Evolutionary conservation across 64 coral and sea anemone species (phyloP).

Genomic region (Montipora foliosa): DNA sequence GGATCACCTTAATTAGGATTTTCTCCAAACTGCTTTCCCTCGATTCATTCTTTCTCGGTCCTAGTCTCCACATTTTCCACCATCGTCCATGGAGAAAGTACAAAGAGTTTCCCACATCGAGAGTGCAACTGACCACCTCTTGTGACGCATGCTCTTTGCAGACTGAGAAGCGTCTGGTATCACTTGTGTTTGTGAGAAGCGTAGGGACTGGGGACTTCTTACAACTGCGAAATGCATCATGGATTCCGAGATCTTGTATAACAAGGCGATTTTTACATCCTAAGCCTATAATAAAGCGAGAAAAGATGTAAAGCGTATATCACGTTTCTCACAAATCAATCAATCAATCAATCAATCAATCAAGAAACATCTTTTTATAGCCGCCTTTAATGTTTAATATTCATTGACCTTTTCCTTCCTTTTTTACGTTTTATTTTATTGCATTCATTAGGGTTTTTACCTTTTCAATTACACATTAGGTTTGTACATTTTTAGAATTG

Average conservation of each 20-base stretch:
- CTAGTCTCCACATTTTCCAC: neutral
- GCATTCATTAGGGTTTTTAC: too few relatives aligned
- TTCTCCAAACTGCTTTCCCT: neutral
- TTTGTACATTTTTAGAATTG: too few relatives aligned
- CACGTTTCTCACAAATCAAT: neutral
- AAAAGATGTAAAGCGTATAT: neutral
- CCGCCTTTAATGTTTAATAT: too few relatives aligned
- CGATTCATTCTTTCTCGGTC: neutral
- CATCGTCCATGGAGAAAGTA: neutral
- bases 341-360: neutral
- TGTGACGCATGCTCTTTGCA: neutral
- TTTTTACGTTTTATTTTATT: too few relatives aligned
- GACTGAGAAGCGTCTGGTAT: neutral
- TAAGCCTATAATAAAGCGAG: neutral
- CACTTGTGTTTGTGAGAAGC: neutral
- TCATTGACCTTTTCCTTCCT: too few relatives aligned
- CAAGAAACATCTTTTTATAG: too few relatives aligned
- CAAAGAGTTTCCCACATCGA: neutral
- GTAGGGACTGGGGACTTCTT: neutral
- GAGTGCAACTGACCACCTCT: slow-evolving; percentile 2
- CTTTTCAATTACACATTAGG: too few relatives aligned
- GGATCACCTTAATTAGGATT: neutral
- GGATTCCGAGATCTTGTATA: neutral
- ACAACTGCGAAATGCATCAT: neutral
- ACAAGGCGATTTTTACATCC: neutral